phyloP scores from a whole-genome alignment of 2,113 vertebrate genomes.

The Planiliza haematocheilus region DNA sequence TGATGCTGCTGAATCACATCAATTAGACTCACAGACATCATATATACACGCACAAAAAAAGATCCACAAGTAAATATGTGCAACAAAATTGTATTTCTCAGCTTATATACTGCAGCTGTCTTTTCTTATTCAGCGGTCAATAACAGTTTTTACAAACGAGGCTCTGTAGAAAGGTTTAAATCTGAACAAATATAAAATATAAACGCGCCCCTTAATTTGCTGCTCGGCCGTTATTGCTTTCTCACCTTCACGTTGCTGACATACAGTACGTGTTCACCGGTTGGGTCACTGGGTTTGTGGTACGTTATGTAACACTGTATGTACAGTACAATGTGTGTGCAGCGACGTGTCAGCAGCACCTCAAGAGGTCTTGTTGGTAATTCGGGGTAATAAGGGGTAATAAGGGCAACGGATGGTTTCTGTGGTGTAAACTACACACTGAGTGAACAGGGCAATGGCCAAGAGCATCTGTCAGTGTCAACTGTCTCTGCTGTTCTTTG shows the following conservation, averaged over 20 bases:
- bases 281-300: not conserved
- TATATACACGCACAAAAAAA: no score
- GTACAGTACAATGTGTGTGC: not conserved
- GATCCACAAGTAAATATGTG: not conserved
- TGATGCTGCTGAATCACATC: constrained; percentile 8
- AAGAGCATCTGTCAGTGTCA: not conserved
- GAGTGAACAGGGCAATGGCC: constrained; percentile 22
- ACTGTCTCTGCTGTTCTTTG: not conserved
- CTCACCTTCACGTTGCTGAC: not conserved
- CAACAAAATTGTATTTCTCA: not conserved
- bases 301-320: constrained; percentile 24
- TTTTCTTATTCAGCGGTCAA: not conserved
- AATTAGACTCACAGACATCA: not conserved
- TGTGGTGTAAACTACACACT: constrained; percentile 47
- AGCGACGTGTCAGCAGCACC: not conserved
- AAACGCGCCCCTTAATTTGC: not conserved
- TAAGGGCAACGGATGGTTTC: constrained; percentile 26
- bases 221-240: not conserved
- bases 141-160: no score
- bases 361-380: constrained; percentile 16
- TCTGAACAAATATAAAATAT: no score
- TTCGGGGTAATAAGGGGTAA: constrained; percentile 26
- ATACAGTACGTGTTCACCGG: not conserved
- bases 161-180: not conserved
- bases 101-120: not conserved